Base-by-base conservation (phyloP, 2,888 invertebrate species). In the Apamea crenata region DNA sequence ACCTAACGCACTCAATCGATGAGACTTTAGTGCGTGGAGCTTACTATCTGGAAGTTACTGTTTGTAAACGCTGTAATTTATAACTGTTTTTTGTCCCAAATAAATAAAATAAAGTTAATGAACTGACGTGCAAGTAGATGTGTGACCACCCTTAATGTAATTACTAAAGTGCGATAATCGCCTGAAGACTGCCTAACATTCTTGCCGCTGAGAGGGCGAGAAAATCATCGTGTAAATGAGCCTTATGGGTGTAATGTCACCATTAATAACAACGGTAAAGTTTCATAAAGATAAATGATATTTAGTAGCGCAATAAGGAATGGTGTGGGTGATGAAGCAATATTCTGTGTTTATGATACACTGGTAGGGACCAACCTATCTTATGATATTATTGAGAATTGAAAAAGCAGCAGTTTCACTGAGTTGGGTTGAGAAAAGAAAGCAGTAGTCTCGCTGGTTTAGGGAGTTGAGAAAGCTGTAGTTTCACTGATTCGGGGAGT, bases 331-430 rank as follows among this genome's bases (percentile, higher is more conserved):
- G 56, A 61, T 65, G 36, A 88, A 84, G 84, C 85, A 80, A 81
- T 90, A 86, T 86, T 84, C 89, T 84, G 89, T 91, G 79, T 71
- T 79, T 79, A 87, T 69, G 74, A 69, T 65, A 61, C 44, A 36
- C 69, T 74, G 84, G 87, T 59, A 32, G 53, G 84, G 63, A 79
- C 61, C 63, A 83, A 87, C 32, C 65, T 81, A 44, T 66, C 69
- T 82, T 14, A 47, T 47, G 84, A 79, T 81, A 65, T 69, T 84
- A 69, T n/a, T 67, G n/a, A 32, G 5, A 5, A 10, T 18, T 53
- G 32, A 14, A 21, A 44, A n/a, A 65, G 2, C 32, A 44, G 21
- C 14, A 6, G n/a, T 59, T 7, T 18, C 29, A 16, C 8, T 61
- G 61, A 61, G 29, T 61, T 61, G 61, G 56, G n/a, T 47, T 16